Evolutionary conservation across 2,888 invertebrate species (phyloP).

Genomic region (Halictus ligatus): DNA sequence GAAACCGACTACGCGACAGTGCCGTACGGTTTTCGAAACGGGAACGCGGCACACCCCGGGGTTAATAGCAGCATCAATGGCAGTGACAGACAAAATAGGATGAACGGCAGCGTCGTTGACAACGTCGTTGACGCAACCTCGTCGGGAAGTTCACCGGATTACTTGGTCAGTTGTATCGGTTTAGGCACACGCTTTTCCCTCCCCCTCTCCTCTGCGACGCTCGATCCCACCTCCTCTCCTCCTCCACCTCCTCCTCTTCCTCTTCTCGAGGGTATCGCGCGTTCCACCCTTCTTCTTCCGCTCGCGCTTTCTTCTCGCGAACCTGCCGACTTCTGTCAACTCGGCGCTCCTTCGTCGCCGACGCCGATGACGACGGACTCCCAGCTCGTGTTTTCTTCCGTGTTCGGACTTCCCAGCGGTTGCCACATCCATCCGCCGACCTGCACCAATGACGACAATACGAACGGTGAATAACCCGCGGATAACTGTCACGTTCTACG

Average conservation of each 20-base stretch:
- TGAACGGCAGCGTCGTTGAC: background rate
- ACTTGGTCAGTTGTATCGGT: background rate
- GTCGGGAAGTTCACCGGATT: background rate
- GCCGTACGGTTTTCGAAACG: background rate
- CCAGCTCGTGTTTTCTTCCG: slow-evolving; percentile 69
- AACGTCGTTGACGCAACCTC: background rate
- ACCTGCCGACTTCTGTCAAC: slow-evolving; percentile 66
- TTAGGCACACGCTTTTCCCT: background rate
- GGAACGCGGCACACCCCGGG: background rate
- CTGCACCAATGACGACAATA: slow-evolving; percentile 46
- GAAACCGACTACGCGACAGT: background rate
- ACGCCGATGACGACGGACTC: slow-evolving; percentile 58
- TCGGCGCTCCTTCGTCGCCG: slow-evolving; percentile 55
- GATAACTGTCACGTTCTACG: background rate
- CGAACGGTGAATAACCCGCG: background rate
- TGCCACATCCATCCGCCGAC: slow-evolving; percentile 78
- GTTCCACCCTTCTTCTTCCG: slow-evolving; percentile 64
- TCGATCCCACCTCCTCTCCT: background rate
- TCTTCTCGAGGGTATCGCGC: background rate
- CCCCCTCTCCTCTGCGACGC: background rate
- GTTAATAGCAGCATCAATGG: background rate
- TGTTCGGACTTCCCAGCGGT: slow-evolving; percentile 71
- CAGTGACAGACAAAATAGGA: background rate
- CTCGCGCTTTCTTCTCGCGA: slow-evolving; percentile 59
- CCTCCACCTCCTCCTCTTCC: background rate